Percentiles rank a stretch among this genome's conserved stretches.
phyloP scores from a whole-genome alignment of 2,113 vertebrate genomes.

The Aptenodytes patagonicus region DNA sequence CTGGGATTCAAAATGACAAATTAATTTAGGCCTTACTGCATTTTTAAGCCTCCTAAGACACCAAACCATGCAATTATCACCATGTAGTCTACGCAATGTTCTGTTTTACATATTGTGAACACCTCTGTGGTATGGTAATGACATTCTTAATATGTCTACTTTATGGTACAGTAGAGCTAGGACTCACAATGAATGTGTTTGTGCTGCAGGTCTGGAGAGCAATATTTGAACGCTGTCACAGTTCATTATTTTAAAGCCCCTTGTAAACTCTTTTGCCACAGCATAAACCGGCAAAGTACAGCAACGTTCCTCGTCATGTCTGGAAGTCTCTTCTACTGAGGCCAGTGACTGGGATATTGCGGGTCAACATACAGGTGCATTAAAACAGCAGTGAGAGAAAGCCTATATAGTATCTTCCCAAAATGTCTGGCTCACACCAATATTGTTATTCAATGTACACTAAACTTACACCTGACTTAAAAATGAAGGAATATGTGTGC shows the following conservation, averaged over 20 bases:
- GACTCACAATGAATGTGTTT: not conserved
- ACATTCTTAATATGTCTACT: not conserved
- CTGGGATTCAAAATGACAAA: not conserved
- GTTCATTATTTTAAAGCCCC: not conserved
- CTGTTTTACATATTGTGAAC: not conserved
- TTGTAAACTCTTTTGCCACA: not conserved
- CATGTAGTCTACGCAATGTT: not conserved
- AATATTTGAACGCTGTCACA: not conserved
- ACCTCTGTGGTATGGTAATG: not conserved
- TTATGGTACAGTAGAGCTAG: not conserved
- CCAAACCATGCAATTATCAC: not conserved
- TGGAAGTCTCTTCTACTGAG: not conserved
- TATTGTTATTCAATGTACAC: not conserved
- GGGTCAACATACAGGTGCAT: not conserved
- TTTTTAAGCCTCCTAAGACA: not conserved
- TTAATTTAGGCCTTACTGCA: constrained; percentile 20
- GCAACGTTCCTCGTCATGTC: not conserved
- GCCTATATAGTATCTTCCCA: not conserved
- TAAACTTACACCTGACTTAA: not conserved
- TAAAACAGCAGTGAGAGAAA: not conserved
- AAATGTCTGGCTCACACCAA: not conserved
- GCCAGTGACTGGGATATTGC: not conserved
- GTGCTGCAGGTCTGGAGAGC: not conserved
- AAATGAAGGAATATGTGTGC: not conserved
- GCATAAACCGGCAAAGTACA: not conserved